Evolutionary conservation across 2,888 invertebrate species (phyloP), one percentile per base, ranked within the genome.

Genomic region (Mechanitis mazaeus): DNA sequence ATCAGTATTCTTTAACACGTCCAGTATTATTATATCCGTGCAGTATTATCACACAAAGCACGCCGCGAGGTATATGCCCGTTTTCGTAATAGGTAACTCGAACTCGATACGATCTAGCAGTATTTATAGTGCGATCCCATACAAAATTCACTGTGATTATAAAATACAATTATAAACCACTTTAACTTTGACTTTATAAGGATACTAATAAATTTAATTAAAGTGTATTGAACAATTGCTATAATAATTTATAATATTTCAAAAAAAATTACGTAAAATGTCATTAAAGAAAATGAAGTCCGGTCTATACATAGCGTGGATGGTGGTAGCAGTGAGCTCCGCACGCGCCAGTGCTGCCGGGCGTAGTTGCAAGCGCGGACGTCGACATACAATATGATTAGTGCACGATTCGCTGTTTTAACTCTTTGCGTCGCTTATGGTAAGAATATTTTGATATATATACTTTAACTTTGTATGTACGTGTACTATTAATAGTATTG

Each of bases 81-180:
- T 82, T 87, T 85, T 87, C 87, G 87, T 86, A 87, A 87, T 81
- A 81, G 73, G 70, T 72, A 75, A 77, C 76, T 80, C 78, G 79
- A 66, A 71, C 67, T 75, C 75, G 69, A 76, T 73, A 66, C 77
- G 71, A 71, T 65, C 56, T 65, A 50, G 64, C 60, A 67, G 47
- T 77, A 85, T 84, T 77, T 71, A 84, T 84, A 85, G 84, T 76
- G 61, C 46, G 56, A 70, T 33, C 60, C 50, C 5, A 50, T 50
- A 31, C 31, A 3, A n/a, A 31, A 28, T 0, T 9, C 9, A 50
- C 11, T 7, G 31, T 50, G 9, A 50, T 50, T 3, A 5, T 31
- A 12, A 50, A 31, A 28, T 5, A 50, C 6, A 50, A 4, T 50
- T 50, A 5, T 50, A 20, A 7, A 1, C 47, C 1, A 1, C 20